Evolutionary conservation across 1,140 invertebrate genomes (phyloP).

Genomic region (Bombus superbus): DNA sequence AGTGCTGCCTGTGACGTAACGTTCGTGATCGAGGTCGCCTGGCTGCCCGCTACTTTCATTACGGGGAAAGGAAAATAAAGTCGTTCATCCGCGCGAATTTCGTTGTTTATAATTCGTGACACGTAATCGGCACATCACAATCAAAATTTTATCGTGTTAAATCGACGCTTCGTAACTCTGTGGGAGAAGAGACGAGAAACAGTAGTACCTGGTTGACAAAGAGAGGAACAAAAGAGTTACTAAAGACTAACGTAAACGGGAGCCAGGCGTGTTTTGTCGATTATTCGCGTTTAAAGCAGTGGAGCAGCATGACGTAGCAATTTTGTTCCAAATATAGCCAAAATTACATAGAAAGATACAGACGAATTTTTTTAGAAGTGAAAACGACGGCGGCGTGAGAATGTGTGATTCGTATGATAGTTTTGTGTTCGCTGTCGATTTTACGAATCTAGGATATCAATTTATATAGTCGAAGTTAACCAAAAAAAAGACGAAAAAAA

Average conservation of each 20-base stretch:
- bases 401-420: neutral
- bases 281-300: neutral
- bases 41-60: neutral
- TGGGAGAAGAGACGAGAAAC: neutral
- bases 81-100: constrained; percentile 37
- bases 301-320: neutral
- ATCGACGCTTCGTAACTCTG: neutral
- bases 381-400: neutral
- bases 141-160: constrained; percentile 41
- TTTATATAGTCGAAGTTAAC: constrained; percentile 57
- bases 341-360: constrained; percentile 20
- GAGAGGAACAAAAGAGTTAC: too few species aligned
- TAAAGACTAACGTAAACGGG: neutral
- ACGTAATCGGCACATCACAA: constrained; percentile 13
- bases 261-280: neutral
- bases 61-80: constrained; percentile 22
- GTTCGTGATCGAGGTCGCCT: constrained; percentile 54
- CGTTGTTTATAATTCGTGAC: constrained; percentile 36
- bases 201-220: too few species aligned
- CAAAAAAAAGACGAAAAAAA: constrained; percentile 53
- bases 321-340: constrained; percentile 39
- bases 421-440: constrained; percentile 4
- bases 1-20: constrained; percentile 29
- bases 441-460: constrained; percentile 53
- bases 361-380: neutral